Evolutionary conservation across 2,797 vertebrate genomes (phyloP).

Genomic region (Siniperca obscura): DNA sequence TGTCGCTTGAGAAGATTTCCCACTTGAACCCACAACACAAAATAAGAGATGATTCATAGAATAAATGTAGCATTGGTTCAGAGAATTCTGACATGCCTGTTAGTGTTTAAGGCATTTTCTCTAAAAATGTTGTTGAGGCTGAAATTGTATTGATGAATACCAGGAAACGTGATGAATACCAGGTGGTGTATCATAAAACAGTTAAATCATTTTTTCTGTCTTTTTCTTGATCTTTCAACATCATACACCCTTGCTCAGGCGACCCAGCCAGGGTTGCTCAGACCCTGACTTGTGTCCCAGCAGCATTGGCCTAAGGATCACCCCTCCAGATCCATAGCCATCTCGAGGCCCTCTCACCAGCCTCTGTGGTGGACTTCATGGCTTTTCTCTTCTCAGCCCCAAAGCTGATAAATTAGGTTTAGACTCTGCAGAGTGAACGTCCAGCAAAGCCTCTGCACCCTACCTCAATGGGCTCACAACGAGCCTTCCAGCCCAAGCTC

Average conservation of each 20-base stretch:
- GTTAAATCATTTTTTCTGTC: not conserved
- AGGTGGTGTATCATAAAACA: constrained; percentile 8
- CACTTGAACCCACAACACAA: not conserved
- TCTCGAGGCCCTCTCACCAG: not conserved
- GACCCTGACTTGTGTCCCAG: constrained; percentile 1
- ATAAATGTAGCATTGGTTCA: not conserved
- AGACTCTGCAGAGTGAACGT: too few relatives aligned
- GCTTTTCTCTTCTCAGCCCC: not conserved
- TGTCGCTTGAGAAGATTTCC: not conserved
- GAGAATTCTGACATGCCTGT: not conserved
- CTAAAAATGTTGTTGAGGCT: not conserved
- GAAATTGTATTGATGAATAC: constrained; percentile 5
- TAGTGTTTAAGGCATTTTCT: not conserved
- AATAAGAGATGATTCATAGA: not conserved
- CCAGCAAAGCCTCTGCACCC: too few relatives aligned
- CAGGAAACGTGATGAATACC: constrained; percentile 3
- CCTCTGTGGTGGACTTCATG: too few relatives aligned
- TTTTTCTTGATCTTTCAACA: not conserved
- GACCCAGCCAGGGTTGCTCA: not conserved
- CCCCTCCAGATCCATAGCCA: too few relatives aligned
- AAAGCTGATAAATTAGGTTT: too few relatives aligned
- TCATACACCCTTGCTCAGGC: not conserved
- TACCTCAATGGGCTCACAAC: too few relatives aligned
- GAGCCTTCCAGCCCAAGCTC: too few relatives aligned
- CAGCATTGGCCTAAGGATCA: not conserved